Evolutionary conservation across 2,113 vertebrate genomes (phyloP), one percentile per base, ranked within the genome.

Genomic region (Psilopsiagon aurifrons): DNA sequence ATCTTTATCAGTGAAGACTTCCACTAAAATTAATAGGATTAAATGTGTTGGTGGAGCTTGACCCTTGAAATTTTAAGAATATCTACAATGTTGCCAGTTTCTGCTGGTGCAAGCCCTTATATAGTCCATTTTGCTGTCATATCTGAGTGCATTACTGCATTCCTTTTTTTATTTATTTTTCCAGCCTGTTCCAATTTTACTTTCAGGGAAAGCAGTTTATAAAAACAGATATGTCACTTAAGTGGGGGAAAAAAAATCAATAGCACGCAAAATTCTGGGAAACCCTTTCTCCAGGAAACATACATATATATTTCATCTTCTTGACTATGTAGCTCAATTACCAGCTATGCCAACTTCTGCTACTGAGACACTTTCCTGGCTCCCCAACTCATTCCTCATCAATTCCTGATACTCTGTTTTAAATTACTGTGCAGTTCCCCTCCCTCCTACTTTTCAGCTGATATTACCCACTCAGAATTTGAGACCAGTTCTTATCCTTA

Each of bases 201-300:
- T 49, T 13, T 81, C 76, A 69, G 67, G 73, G 31, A 86, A 86
- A 95, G 80, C 35, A 81, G 39, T 87, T 93, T 92, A 89, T 77
- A 94, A 92, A 94, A 92, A 62, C 67, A 93, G 91, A 73, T 93
- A 75, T 82, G 88, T 82, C 83, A 86, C 31, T 86, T 88, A 88
- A 90, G 37, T 76, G 80, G 11, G 20, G 12, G 7, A 27, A 20
- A 55, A 51, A 76, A 82, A 88, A 95, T 96, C 88, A 92, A 94
- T 96, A 92, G 52, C 69, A 89, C 47, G 82, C 63, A 82, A 92
- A 96, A 87, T 97, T 97, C 95, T 97, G 96, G 96, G 96, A 97
- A 97, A 95, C 67, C 27, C 57, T 83, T 84, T 92, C 94, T 95
- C 94, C 91, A 94, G 96, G 94, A 96, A 96, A 87, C 67, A 74